phyloP scores from a whole-genome alignment of 2,797 vertebrate genomes.

The Spondyliosoma cantharus region DNA sequence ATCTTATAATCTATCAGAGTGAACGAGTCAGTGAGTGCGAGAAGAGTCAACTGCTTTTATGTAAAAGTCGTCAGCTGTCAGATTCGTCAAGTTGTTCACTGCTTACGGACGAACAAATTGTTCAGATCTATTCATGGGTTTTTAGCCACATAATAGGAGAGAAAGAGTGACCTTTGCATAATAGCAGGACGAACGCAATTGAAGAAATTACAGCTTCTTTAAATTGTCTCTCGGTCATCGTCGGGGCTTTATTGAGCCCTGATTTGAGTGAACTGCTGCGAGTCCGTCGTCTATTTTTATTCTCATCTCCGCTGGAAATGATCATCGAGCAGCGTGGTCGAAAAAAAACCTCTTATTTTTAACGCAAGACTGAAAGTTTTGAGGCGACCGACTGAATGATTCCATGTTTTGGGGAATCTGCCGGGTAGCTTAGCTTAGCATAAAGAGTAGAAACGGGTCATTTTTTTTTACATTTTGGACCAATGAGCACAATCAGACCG shows the following conservation, averaged over 20 bases:
- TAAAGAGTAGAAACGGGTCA: neutral
- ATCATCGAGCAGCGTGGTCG: neutral
- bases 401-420: too few relatives aligned
- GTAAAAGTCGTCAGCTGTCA: conserved; percentile 15
- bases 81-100: conserved; percentile 11
- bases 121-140: neutral
- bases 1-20: conserved; percentile 4
- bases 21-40: neutral
- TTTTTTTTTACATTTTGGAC: too few relatives aligned
- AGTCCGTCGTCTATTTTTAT: conserved; percentile 21
- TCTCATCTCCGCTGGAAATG: conserved; percentile 43
- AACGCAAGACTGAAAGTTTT: neutral
- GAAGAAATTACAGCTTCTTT: conserved; percentile 27
- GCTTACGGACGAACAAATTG: neutral
- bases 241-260: conserved; percentile 4
- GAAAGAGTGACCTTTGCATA: conserved; percentile 41
- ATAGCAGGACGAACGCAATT: conserved; percentile 40
- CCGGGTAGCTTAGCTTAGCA: neutral
- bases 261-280: conserved; percentile 33
- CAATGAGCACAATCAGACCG: too few relatives aligned
- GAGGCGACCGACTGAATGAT: neutral
- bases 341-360: conserved; percentile 7
- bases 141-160: conserved; percentile 20
- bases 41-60: conserved; percentile 8
- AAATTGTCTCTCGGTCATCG: conserved; percentile 35